phyloP scores from a whole-genome alignment of 2,888 invertebrate genomes.

The Cetonia aurata region DNA sequence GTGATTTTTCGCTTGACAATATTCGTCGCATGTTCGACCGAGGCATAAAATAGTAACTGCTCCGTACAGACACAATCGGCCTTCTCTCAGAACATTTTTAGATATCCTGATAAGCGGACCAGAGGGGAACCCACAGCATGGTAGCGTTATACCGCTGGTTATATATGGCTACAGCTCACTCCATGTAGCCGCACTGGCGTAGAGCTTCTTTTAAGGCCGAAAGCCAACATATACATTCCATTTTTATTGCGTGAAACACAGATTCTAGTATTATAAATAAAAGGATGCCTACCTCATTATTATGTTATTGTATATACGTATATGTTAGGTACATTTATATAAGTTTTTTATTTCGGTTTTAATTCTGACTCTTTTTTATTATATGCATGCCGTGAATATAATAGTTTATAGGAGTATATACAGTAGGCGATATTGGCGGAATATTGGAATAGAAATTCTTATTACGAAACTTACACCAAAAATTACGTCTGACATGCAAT shows the following conservation, averaged over 20 bases:
- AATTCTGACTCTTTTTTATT: background rate
- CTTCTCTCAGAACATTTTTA: constrained; percentile 48
- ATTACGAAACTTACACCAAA: too few species aligned
- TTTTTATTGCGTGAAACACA: constrained; percentile 50
- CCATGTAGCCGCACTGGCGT: constrained; percentile 49
- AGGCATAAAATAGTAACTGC: too few species aligned
- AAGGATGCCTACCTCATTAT: background rate
- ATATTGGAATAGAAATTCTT: too few species aligned
- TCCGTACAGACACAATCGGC: too few species aligned
- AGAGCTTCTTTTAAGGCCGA: too few species aligned
- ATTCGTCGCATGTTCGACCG: too few species aligned
- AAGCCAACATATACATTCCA: constrained; percentile 20
- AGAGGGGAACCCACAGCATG: constrained; percentile 54
- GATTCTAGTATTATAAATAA: constrained; percentile 14
- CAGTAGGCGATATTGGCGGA: too few species aligned
- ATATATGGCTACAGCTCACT: constrained; percentile 58
- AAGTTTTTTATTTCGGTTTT: background rate
- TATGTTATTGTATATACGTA: constrained; percentile 1
- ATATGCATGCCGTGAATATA: background rate
- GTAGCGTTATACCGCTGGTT: constrained; percentile 55
- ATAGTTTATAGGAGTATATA: background rate
- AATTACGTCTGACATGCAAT: too few species aligned
- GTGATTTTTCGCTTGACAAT: too few species aligned
- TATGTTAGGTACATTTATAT: background rate
- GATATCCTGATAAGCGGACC: constrained; percentile 48